Percentiles rank a stretch among this genome's conserved stretches.
Conservation (phyloP, 2,797 vertebrate genomes). For the Danio kyathit region DNA sequence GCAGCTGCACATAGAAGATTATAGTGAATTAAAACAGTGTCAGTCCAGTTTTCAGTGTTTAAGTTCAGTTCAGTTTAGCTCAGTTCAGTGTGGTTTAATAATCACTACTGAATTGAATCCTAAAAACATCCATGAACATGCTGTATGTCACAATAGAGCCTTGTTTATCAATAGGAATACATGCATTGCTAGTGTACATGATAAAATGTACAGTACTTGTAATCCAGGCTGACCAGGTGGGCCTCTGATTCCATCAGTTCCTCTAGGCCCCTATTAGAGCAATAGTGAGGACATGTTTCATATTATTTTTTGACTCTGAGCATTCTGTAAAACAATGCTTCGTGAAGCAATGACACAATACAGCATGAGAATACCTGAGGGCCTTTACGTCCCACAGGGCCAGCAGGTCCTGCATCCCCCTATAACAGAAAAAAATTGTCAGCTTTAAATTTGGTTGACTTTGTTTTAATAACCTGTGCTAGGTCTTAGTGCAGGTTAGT, state of each 20-base stretch:
- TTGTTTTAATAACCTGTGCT: background rate
- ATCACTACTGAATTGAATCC: too few relatives aligned
- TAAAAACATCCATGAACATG: conserved; percentile 1
- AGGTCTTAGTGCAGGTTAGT: background rate
- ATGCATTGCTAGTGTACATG: background rate
- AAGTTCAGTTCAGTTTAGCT: too few relatives aligned
- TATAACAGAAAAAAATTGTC: conserved; percentile 60
- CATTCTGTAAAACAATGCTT: conserved; percentile 12
- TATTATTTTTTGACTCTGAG: conserved; percentile 2
- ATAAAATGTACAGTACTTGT: conserved; percentile 79
- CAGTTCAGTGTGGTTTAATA: too few relatives aligned
- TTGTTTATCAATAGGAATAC: background rate
- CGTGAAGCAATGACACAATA: background rate
- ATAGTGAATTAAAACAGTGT: too few relatives aligned
- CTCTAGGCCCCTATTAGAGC: conserved; percentile 77
- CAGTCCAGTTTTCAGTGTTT: too few relatives aligned
- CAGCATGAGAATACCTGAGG: conserved; percentile 71
- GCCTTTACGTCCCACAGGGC: conserved; percentile 77
- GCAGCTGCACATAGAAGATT: too few relatives aligned
- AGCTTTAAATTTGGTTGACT: background rate
- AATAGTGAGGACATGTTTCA: conserved; percentile 7
- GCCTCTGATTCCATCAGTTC: conserved; percentile 78
- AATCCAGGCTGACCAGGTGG: conserved; percentile 72
- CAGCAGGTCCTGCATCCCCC: conserved; percentile 81
- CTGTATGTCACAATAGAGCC: background rate